Base-by-base conservation (phyloP, 2,888 invertebrate species). In the Clostera curtula region DNA sequence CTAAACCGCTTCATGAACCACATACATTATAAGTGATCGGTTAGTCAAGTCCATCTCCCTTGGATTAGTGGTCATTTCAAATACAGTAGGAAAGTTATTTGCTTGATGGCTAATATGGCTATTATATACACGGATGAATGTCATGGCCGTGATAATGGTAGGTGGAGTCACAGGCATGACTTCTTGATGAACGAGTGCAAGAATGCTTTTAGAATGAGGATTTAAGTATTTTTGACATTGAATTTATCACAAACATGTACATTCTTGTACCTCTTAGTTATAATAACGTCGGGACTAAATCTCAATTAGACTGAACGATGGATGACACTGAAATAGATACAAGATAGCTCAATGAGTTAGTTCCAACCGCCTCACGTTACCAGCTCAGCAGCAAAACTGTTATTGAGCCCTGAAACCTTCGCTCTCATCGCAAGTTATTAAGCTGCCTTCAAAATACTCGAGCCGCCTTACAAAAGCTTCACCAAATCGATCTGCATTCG, bases 61-160 rank as follows among this genome's bases (percentile, higher is more conserved):
- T 45, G 50, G 51, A 77, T 79, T 80, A 79, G 79, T 75, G 49
- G 20, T 66, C 63, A 74, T 72, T 59, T 71, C 65, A 70, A 64
- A 58, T 67, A 72, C 58, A 64, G 32, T 67, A 56, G 65, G 74
- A 80, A 80, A 76, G 70, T 80, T 79, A 77, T 75, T 74, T 60
- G 77, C 69, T 66, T 59, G 56, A 61, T 68, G 67, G 58, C 58
- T 69, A 63, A 68, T 65, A 67, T 65, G 57, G 66, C 71, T 67
- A 60, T 52, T 56, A 45, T 43, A 46, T 58, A 58, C 56, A 42
- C 43, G 42, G 52, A 49, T 56, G 49, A 14, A 4, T 10, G 50
- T 49, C 49, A 46, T n/a, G n/a, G 30, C 51, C 52, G 51, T 57
- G 55, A 51, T 49, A 43, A 47, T 57, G 50, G 47, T 47, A 57